Evolutionary conservation across 2,113 vertebrate genomes (phyloP), one percentile per base, ranked within the genome.

Genomic region (Theristicus caerulescens): DNA sequence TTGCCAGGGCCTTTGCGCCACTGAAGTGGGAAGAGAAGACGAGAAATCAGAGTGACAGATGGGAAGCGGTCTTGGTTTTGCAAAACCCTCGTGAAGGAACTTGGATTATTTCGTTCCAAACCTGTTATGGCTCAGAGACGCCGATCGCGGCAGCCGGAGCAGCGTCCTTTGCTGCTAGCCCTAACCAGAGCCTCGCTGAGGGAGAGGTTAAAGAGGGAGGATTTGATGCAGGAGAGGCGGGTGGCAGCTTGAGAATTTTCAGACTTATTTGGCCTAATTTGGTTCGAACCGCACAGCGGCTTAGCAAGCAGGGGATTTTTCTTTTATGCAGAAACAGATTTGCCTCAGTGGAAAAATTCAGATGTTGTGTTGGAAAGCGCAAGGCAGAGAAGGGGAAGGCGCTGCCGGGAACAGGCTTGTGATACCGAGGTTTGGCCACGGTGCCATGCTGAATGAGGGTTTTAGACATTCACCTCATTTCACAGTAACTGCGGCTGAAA

Each of bases 201-300:
- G 17, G 47, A 6, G 9, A 9, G 18, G 44, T 72, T 40, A 5
- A 15, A 46, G 9, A 17, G 25, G n/a, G 31, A 34, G 19, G 22
- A 21, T 51, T 73, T 85, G 32, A 14, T 2, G 5, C 24, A 9
- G 55, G 27, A 42, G 27, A 1, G 12, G 59, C 1, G 0, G 61
- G 15, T 1, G 14, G 15, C 17, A 19, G 14, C 21, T 29, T 9
- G 22, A 19, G 46, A 38, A 26, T 19, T 65, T 62, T 49, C 29
- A 25, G 70, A 18, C 29, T 15, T 16, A 21, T 15, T 7, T 2
- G 42, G 31, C n/a, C 13, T 13, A 13, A 40, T 27, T 36, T 7
- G 8, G 21, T 40, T 34, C 2, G 0, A 17, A 9, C 47, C 1
- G 1, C 2, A 14, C 4, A 2, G 15, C 0, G 9, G 58, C 17